Conservation (phyloP, 1,140 invertebrate genomes). For the Drosophila athabasca region DNA sequence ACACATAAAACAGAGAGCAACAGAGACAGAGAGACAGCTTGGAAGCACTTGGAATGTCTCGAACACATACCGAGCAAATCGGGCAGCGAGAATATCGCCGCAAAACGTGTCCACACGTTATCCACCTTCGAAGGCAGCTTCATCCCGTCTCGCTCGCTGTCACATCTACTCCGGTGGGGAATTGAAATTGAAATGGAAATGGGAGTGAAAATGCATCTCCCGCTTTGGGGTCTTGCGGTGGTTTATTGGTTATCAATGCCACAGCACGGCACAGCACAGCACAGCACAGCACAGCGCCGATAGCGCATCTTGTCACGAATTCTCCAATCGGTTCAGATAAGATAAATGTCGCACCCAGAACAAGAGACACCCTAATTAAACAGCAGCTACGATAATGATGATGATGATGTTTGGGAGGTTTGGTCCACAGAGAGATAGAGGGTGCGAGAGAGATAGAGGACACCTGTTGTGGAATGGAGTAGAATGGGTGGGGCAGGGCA, state of each 20-base stretch:
- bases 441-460: too few relatives aligned
- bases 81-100: slow-evolving; percentile 48
- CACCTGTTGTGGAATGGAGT: too few relatives aligned
- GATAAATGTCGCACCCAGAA: slow-evolving; percentile 33
- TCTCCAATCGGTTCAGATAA: slow-evolving; percentile 46
- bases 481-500: too few relatives aligned
- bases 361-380: slow-evolving; percentile 62
- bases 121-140: slow-evolving; percentile 31
- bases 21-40: neutral
- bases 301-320: slow-evolving; percentile 58
- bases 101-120: slow-evolving; percentile 52
- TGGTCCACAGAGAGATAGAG: slow-evolving; percentile 1
- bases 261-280: too few relatives aligned
- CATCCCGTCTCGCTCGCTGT: slow-evolving; percentile 18
- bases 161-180: slow-evolving; percentile 40
- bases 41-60: neutral
- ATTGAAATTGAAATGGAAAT: slow-evolving; percentile 28
- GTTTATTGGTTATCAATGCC: slow-evolving; percentile 19
- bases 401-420: slow-evolving; percentile 6
- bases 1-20: neutral
- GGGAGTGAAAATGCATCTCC: slow-evolving; percentile 36
- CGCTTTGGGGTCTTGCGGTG: neutral
- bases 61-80: slow-evolving; percentile 57
- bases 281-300: slow-evolving; percentile 16
- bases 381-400: slow-evolving; percentile 17